These are phyloP conservation scores for Caenorhabditis sp. DNA, from an alignment of 2,888 invertebrate genomes.

Conservation along the genomic window DNA sequence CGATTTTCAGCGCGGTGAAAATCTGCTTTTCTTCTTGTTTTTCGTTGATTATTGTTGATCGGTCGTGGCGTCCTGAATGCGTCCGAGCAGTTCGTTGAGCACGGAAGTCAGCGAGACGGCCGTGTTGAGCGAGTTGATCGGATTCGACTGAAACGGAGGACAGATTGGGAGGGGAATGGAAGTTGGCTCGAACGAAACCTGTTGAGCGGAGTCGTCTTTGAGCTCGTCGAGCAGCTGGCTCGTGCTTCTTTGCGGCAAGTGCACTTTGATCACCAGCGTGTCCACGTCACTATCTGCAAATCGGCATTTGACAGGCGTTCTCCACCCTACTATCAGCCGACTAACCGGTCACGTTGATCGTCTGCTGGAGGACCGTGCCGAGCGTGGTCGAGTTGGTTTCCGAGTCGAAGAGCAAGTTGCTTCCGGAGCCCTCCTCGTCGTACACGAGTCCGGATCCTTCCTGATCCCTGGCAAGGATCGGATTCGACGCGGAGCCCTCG, in stretches of 20 bases:
- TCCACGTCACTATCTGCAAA: conserved; percentile 52
- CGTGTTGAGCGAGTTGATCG: conserved; percentile 23
- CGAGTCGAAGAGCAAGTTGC: conserved; percentile 19
- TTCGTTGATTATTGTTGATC: conserved; percentile 1
- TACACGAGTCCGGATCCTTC: conserved; percentile 43
- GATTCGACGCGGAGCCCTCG: conserved; percentile 41
- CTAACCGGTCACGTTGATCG: conserved; percentile 48
- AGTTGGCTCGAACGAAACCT: conserved; percentile 16
- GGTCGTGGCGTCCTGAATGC: conserved; percentile 36
- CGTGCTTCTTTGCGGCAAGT: conserved; percentile 42
- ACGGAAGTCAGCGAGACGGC: conserved; percentile 41
- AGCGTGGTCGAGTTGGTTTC: conserved; percentile 11
- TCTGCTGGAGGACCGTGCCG: conserved; percentile 10
- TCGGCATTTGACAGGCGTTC: conserved; percentile 7
- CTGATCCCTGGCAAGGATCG: conserved; percentile 28
- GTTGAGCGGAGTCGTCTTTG: conserved; percentile 44
- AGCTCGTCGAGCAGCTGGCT: conserved; percentile 50
- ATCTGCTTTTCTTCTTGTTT: conserved; percentile 11
- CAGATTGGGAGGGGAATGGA: neutral
- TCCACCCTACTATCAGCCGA: neutral
- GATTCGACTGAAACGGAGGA: conserved; percentile 24
- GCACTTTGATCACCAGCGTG: conserved; percentile 52
- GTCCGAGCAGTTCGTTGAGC: conserved; percentile 44
- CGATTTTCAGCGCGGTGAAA: conserved; percentile 4
- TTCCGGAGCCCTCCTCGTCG: conserved; percentile 45